Evolutionary conservation across 2,888 invertebrate genomes (phyloP).

Genomic region (Subacronicta megacephala): DNA sequence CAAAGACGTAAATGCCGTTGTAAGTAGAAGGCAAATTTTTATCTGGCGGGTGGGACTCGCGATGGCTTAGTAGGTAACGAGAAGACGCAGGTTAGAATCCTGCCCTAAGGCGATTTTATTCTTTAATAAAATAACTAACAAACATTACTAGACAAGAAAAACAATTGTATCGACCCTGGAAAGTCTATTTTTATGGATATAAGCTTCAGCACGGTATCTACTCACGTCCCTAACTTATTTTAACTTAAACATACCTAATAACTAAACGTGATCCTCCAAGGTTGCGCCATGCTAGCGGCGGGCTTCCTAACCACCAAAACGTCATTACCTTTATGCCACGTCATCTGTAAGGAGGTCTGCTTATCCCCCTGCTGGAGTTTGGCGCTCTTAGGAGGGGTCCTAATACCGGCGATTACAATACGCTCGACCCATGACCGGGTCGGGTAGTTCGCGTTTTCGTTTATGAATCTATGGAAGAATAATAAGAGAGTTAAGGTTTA

Average conservation of each 20-base stretch:
- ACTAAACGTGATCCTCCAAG: slow-evolving; percentile 92
- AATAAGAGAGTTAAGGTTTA: no score
- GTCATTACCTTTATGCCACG: slow-evolving; percentile 91
- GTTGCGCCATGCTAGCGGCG: slow-evolving; percentile 93
- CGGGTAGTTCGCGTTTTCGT: slow-evolving; percentile 91
- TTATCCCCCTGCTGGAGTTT: slow-evolving; percentile 88
- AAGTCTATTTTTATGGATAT: no score
- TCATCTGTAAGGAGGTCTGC: slow-evolving; percentile 91
- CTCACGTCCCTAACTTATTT: slow-evolving; percentile 1
- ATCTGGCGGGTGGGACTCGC: no score
- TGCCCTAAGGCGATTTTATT: no score
- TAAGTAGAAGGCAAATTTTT: no score
- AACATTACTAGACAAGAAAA: no score
- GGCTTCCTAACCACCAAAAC: slow-evolving; percentile 96
- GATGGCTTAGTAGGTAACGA: no score
- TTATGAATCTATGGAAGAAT: slow-evolving; percentile 86
- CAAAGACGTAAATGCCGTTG: no score
- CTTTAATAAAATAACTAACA: no score
- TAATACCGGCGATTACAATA: slow-evolving; percentile 95
- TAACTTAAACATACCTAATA: slow-evolving; percentile 60
- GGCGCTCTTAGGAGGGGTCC: slow-evolving; percentile 92
- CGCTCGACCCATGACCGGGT: slow-evolving; percentile 97
- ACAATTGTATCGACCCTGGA: no score
- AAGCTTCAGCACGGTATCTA: slow-evolving; percentile 1
- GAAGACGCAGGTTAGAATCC: no score